phyloP scores from a whole-genome alignment of 2,113 vertebrate species.

The Edolisoma coerulescens region DNA sequence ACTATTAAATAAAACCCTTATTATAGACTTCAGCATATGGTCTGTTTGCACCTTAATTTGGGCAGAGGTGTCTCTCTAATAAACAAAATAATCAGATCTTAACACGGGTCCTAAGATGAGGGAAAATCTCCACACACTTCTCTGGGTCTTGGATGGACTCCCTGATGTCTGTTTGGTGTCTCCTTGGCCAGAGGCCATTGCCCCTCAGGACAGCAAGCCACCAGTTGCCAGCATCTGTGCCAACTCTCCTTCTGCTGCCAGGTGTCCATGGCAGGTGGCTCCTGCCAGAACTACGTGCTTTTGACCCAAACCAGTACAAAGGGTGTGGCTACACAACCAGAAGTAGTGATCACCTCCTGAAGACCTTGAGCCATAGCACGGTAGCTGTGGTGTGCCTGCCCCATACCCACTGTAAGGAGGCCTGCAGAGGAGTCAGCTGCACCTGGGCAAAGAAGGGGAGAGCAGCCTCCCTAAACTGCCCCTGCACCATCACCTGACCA shows the following conservation, averaged over 20 bases:
- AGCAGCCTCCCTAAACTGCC: not conserved
- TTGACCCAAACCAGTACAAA: not conserved
- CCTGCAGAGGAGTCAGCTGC: not conserved
- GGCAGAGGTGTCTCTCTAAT: not conserved
- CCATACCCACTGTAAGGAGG: not conserved
- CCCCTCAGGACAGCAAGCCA: not conserved
- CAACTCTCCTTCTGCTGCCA: not conserved
- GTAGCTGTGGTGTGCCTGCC: not conserved
- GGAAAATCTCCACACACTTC: not conserved
- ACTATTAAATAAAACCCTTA: not conserved
- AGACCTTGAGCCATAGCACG: fast-evolving
- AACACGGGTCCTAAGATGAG: not conserved
- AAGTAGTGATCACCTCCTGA: not conserved
- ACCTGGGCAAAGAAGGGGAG: not conserved
- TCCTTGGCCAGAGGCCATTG: fast-evolving
- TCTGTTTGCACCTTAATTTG: not conserved
- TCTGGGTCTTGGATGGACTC: not conserved
- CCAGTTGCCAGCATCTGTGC: not conserved
- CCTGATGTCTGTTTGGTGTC: not conserved
- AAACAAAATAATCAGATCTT: not conserved
- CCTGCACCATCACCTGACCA: not conserved
- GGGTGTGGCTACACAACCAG: not conserved
- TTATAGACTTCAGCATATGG: not conserved
- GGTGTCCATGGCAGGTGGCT: not conserved
- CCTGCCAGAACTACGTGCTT: not conserved